Base-by-base conservation (phyloP, 2,797 vertebrate genomes). In the Periophthalmus magnuspinnatus region DNA sequence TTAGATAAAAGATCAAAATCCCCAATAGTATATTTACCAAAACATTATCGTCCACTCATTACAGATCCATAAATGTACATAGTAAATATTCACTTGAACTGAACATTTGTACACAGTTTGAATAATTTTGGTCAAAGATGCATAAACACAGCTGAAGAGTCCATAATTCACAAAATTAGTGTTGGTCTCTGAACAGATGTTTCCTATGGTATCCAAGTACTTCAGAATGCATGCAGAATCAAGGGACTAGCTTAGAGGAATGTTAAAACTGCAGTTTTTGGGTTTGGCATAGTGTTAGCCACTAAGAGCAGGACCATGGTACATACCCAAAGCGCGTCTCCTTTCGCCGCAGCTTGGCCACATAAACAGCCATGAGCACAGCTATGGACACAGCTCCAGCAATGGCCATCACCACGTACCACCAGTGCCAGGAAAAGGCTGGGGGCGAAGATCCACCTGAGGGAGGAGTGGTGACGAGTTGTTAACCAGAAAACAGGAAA, bases 251-350 rank as follows among this genome's bases (percentile, higher is more conserved):
- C 66, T 68, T 71, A 65, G 62, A 22, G 24, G 52, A 16, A 56
- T 74, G 55, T 47, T 65, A 71, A 65, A 68, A 73, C 54, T 61
- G 16, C 21, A 64, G 50, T 22, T 59, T 66, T 72, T 24, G 36
- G 79, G 74, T 81, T 84, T 82, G 82, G 84, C 75, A 59, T 28
- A 6, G 60, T 5, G 6, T 19, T 2, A 0, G 67, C 83, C 61
- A 61, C 38, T n/a, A 17, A 28, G 14, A 81, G 66, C 8, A 2
- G 41, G 22, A 68, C 55, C 55, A 41, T 28, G 50, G 45, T 66
- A 88, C 95, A 83, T 85, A 97, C 96, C 96, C 96, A 0, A 96
- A 97, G 2, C 95, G 94, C 0, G 95, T 97, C 89, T 97, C 95
- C 80, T 97, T 97, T 76, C 86, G 92, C 47, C 95, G 89, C 66